Evolutionary conservation across 1,140 invertebrate species (phyloP).

Genomic region (Pogonognathellus flavescens): DNA sequence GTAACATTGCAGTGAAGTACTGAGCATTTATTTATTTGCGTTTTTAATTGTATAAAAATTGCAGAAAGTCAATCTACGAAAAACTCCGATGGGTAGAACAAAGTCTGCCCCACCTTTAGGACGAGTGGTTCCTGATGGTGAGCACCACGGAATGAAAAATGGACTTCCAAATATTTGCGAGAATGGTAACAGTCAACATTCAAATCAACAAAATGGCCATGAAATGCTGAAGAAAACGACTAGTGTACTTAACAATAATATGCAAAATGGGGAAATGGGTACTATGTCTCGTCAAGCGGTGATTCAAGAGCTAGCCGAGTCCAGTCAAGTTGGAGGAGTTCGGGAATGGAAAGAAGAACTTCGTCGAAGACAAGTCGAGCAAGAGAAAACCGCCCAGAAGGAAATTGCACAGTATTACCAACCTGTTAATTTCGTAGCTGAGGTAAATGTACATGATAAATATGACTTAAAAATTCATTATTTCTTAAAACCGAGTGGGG

Average conservation of each 20-base stretch:
- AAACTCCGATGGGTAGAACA: slow-evolving; percentile 64
- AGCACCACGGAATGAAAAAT: slow-evolving; percentile 31
- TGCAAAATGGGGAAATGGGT: slow-evolving; percentile 29
- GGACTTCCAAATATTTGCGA: slow-evolving; percentile 2
- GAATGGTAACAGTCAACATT: slow-evolving; percentile 4
- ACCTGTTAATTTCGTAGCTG: slow-evolving; percentile 65
- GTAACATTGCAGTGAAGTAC: slow-evolving; percentile 1
- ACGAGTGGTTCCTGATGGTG: slow-evolving; percentile 59
- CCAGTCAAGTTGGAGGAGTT: slow-evolving; percentile 66
- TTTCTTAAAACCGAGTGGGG: not conserved
- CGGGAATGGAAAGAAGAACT: slow-evolving; percentile 67
- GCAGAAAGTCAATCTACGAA: slow-evolving; percentile 66
- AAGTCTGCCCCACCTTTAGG: slow-evolving; percentile 65
- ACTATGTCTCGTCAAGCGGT: slow-evolving; percentile 59
- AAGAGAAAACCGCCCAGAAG: slow-evolving; percentile 64
- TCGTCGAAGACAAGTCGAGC: slow-evolving; percentile 59
- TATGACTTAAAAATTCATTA: not conserved
- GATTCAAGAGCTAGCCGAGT: slow-evolving; percentile 65
- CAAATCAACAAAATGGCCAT: slow-evolving; percentile 43
- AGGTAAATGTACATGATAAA: slow-evolving; percentile 52
- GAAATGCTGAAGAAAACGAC: slow-evolving; percentile 41
- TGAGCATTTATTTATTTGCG: not conserved
- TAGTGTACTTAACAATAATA: slow-evolving; percentile 28
- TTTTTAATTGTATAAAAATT: slow-evolving; percentile 10
- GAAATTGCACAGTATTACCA: slow-evolving; percentile 62